phyloP scores from a whole-genome alignment of 1,140 invertebrate genomes.

The Druon quercuslanigerum region DNA sequence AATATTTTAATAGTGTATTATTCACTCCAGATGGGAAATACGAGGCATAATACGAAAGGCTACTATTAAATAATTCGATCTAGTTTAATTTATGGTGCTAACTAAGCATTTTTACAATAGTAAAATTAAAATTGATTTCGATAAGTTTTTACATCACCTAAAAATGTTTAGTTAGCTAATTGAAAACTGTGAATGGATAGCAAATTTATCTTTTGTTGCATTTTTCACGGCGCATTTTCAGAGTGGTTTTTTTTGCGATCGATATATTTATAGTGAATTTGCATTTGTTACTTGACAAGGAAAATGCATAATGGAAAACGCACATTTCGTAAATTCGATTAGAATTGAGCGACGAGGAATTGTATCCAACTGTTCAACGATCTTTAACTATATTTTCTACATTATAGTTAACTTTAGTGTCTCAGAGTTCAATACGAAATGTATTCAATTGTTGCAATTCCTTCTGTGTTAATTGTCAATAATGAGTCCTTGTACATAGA shows the following conservation, averaged over 20 bases:
- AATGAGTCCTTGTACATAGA: slow-evolving; percentile 24
- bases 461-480: slow-evolving; percentile 25
- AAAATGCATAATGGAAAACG: neutral
- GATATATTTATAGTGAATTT: slow-evolving; percentile 13
- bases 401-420: neutral
- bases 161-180: slow-evolving; percentile 36
- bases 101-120: slow-evolving; percentile 3
- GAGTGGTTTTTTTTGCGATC: slow-evolving; percentile 20
- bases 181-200: slow-evolving; percentile 11
- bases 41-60: slow-evolving; percentile 1
- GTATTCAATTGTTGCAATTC: neutral
- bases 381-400: neutral
- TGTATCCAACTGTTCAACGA: slow-evolving; percentile 14
- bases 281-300: neutral
- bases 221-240: slow-evolving; percentile 37
- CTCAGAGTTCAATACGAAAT: neutral
- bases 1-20: neutral
- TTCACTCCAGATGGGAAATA: neutral
- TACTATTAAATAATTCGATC: slow-evolving; percentile 1
- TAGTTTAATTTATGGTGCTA: slow-evolving; percentile 35
- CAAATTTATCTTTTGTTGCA: slow-evolving; percentile 28
- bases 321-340: neutral
- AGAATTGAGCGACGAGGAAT: neutral
- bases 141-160: slow-evolving; percentile 30
- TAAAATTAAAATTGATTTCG: slow-evolving; percentile 28